Percentiles rank a stretch among this genome's conserved stretches.
phyloP scores from a whole-genome alignment of 2,113 vertebrate genomes.

The Plecturocebus donacophilus region DNA sequence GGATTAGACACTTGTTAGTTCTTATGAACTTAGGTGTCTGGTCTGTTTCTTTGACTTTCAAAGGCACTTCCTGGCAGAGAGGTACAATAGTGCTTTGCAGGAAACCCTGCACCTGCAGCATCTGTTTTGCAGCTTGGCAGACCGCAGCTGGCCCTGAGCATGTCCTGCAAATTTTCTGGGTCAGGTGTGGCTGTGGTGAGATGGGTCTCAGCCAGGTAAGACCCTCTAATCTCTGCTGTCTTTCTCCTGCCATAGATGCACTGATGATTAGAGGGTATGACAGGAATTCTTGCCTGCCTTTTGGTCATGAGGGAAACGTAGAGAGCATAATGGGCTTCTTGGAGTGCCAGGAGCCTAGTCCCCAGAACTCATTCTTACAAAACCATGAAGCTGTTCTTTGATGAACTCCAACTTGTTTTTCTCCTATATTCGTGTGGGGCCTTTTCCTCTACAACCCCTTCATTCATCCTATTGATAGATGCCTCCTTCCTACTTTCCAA shows the following conservation, averaged over 20 bases:
- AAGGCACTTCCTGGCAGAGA: constrained; percentile 40
- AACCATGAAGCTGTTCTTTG: not conserved
- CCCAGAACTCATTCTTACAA: not conserved
- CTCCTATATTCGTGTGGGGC: not conserved
- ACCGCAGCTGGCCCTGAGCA: not conserved
- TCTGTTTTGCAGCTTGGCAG: constrained; percentile 14
- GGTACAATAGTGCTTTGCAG: not conserved
- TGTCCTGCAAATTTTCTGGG: not conserved
- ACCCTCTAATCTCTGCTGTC: not conserved
- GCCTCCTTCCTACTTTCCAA: not conserved
- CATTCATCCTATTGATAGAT: not conserved
- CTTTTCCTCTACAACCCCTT: not conserved
- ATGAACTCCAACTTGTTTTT: not conserved
- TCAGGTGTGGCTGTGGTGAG: not conserved
- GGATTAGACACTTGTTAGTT: constrained; percentile 71
- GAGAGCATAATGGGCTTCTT: not conserved
- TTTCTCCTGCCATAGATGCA: not conserved
- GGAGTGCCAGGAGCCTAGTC: not conserved
- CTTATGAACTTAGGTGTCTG: constrained; percentile 70
- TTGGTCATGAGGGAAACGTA: not conserved
- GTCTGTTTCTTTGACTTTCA: constrained; percentile 51
- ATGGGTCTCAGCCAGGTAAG: not conserved
- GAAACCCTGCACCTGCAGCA: constrained; percentile 23
- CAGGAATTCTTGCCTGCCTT: not conserved
- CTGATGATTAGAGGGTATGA: too few relatives aligned